phyloP scores from a whole-genome alignment of 2,113 vertebrate genomes.

The Xyrauchen texanus region DNA sequence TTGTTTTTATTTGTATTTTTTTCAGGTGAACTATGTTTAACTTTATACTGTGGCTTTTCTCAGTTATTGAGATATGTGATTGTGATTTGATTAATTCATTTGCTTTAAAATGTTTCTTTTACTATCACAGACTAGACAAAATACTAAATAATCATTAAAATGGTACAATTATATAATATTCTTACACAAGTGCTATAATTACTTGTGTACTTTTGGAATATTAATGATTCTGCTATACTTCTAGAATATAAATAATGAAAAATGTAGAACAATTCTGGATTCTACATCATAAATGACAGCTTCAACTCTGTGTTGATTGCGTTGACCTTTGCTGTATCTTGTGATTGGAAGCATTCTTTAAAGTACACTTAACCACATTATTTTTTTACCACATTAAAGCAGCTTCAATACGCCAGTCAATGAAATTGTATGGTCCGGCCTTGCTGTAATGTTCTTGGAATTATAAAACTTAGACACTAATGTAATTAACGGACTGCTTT shows the following conservation, averaged over 20 bases:
- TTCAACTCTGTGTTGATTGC: slow-evolving; percentile 35
- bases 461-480: slow-evolving; percentile 49
- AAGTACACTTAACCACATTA: no score
- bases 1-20: no score
- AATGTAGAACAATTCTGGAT: slow-evolving; percentile 14
- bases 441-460: slow-evolving; percentile 51
- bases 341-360: slow-evolving; percentile 34
- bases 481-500: slow-evolving; percentile 53
- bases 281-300: slow-evolving; percentile 26
- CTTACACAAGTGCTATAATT: slow-evolving; percentile 8
- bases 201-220: slow-evolving; percentile 27
- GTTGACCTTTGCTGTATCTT: slow-evolving; percentile 41
- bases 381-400: slow-evolving; percentile 38
- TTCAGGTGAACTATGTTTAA: no score
- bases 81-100: no score
- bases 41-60: no score
- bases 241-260: slow-evolving; percentile 24
- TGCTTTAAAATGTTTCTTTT: no score
- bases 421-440: slow-evolving; percentile 52
- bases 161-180: background rate
- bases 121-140: no score
- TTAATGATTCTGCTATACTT: slow-evolving; percentile 34
- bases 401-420: slow-evolving; percentile 48
- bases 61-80: no score
- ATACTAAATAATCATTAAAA: slow-evolving; percentile 19